A percentile compares a stretch with the other conserved stretches of the same genome.
Evolutionary conservation across 2,113 vertebrate genomes (phyloP).

Genomic region (Egretta garzetta): DNA sequence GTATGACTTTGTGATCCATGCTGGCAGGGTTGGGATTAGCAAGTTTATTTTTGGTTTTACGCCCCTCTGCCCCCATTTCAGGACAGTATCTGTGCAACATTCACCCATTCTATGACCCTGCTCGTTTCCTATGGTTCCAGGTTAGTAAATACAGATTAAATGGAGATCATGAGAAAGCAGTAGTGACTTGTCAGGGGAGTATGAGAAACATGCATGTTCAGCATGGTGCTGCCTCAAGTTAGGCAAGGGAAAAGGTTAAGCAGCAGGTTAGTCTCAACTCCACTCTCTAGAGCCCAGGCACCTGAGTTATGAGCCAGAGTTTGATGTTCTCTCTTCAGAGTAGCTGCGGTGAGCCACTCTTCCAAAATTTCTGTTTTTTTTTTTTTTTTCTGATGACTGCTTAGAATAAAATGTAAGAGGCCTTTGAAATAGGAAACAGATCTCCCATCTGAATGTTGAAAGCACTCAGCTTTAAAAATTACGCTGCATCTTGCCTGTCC

Average conservation of each 20-base stretch:
- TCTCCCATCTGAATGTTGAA: neutral
- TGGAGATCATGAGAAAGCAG: neutral
- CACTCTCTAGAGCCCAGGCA: neutral
- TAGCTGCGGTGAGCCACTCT: neutral
- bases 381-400: neutral
- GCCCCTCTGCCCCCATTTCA: neutral
- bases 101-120: neutral
- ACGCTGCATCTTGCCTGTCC: neutral
- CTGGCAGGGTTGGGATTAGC: neutral
- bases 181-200: neutral
- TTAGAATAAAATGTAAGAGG: neutral
- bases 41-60: neutral
- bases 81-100: neutral
- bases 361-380: neutral
- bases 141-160: neutral
- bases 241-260: neutral
- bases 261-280: neutral
- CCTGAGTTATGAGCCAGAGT: neutral
- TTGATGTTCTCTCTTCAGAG: neutral
- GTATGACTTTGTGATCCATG: neutral
- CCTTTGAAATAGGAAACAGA: neutral
- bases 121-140: neutral
- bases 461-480: neutral
- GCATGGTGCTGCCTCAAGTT: neutral
- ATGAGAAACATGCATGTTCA: neutral